Percentiles rank a stretch among this genome's conserved stretches.
These are phyloP conservation scores for Thunnus albacares DNA, from an alignment of 2,797 vertebrate species.

Conservation along the genomic window DNA sequence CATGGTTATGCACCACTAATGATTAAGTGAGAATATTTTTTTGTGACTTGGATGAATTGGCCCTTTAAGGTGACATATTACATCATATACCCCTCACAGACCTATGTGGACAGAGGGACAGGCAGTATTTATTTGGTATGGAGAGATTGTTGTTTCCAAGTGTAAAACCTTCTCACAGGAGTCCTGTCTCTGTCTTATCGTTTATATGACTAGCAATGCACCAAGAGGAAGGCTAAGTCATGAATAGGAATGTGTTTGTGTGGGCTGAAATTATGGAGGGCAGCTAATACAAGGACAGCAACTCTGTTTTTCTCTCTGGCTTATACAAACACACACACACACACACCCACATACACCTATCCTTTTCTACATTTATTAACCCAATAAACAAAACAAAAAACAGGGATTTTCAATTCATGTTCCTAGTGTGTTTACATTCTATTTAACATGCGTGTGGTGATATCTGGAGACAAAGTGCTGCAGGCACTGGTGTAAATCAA, in stretches of 20 bases:
- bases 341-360: background rate
- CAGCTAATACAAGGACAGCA: conserved; percentile 29
- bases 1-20: conserved; percentile 17
- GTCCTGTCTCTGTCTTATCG: conserved; percentile 36
- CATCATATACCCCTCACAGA: conserved; percentile 18
- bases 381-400: conserved; percentile 19
- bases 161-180: conserved; percentile 40
- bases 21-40: conserved; percentile 6
- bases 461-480: conserved; percentile 35
- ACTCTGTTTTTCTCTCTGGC: conserved; percentile 1
- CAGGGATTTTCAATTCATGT: background rate
- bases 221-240: conserved; percentile 26
- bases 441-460: conserved; percentile 48
- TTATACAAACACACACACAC: conserved; percentile 16
- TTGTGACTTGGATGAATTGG: conserved; percentile 5
- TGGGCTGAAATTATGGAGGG: conserved; percentile 31
- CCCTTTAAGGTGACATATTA: conserved; percentile 31
- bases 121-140: conserved; percentile 38
- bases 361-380: background rate
- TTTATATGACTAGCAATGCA: conserved; percentile 40
- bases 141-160: conserved; percentile 34
- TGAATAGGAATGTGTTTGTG: conserved; percentile 44
- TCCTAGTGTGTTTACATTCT: conserved; percentile 34
- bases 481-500: conserved; percentile 38
- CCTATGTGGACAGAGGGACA: conserved; percentile 14